Evolutionary conservation across 1,140 invertebrate genomes (phyloP).

Genomic region (Aphaenogaster floridana): DNA sequence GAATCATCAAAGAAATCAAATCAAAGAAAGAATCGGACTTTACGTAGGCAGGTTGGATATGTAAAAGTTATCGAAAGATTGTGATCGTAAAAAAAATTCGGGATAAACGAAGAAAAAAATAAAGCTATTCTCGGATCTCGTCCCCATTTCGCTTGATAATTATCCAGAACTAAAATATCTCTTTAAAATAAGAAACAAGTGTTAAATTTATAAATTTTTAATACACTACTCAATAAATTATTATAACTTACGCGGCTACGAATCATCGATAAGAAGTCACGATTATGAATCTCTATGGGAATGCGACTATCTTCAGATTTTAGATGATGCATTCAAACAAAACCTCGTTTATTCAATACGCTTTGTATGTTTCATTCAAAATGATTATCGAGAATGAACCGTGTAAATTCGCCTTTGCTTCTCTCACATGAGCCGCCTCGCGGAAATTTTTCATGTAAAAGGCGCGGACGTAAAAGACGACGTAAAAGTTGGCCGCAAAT

Average conservation of each 20-base stretch:
- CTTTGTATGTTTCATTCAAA: neutral
- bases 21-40: neutral
- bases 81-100: neutral
- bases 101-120: neutral
- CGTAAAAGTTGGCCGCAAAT: constrained; percentile 59
- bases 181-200: neutral
- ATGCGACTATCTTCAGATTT: neutral
- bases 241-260: neutral
- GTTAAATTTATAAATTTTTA: constrained; percentile 5
- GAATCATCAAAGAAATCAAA: neutral
- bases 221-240: neutral
- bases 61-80: neutral
- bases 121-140: neutral
- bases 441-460: constrained; percentile 51
- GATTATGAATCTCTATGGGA: neutral
- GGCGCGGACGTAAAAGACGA: constrained; percentile 39
- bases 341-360: neutral
- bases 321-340: neutral
- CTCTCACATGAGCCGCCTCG: neutral
- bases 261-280: neutral
- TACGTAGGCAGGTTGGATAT: neutral
- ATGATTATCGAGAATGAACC: neutral
- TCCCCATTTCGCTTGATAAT: neutral
- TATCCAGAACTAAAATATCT: neutral
- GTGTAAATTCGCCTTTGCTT: neutral